phyloP scores from a whole-genome alignment of 2,888 invertebrate species.

The Heteropelma amictum region DNA sequence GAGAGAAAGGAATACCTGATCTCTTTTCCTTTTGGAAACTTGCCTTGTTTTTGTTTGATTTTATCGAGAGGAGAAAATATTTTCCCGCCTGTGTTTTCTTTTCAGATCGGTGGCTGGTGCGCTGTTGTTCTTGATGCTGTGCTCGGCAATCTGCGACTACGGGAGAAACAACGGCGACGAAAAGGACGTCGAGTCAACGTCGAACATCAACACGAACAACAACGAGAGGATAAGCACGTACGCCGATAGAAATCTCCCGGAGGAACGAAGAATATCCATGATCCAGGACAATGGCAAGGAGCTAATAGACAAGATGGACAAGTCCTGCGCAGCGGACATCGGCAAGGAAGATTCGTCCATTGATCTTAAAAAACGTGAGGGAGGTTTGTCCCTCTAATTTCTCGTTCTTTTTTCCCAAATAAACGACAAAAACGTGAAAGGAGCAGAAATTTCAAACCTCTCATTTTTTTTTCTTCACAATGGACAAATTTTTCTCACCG shows the following conservation, averaged over 20 bases:
- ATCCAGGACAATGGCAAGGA: constrained; percentile 78
- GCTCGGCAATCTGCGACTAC: constrained; percentile 84
- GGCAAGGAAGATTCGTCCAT: constrained; percentile 36
- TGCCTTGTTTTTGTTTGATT: background rate
- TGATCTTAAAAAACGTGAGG: constrained; percentile 50
- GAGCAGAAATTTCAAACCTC: no score
- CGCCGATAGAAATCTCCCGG: constrained; percentile 75
- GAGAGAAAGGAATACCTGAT: no score
- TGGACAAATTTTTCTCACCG: no score
- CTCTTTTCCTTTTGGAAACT: no score
- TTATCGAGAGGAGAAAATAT: background rate
- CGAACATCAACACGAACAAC: constrained; percentile 75
- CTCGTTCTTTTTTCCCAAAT: background rate
- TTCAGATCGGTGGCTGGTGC: constrained; percentile 80
- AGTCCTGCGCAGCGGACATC: constrained; percentile 40
- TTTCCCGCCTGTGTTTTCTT: constrained; percentile 36
- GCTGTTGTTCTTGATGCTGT: constrained; percentile 80
- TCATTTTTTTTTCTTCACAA: no score
- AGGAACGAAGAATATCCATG: constrained; percentile 68
- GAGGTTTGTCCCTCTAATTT: constrained; percentile 56
- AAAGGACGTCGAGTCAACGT: constrained; percentile 77
- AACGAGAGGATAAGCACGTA: constrained; percentile 78
- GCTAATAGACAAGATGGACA: constrained; percentile 70
- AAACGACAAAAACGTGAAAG: no score
- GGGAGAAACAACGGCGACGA: constrained; percentile 79